A percentile compares a stretch with the other conserved stretches of the same genome.
Conservation (phyloP, 2,888 invertebrate species). For the Digitonthophagus gazella region DNA sequence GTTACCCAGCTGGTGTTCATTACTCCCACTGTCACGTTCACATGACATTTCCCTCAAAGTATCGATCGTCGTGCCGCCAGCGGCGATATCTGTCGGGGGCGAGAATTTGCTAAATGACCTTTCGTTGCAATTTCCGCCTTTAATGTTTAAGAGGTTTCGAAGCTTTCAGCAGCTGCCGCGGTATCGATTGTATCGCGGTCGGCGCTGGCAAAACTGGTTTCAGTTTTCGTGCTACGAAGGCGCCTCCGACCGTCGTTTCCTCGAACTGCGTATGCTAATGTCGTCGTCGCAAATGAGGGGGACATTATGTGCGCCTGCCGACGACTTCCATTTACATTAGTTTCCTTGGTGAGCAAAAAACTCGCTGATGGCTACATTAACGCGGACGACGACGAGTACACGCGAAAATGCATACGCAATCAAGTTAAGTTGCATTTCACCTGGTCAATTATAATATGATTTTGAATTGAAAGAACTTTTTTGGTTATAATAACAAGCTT, state of each 20-base stretch:
- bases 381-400: too few relatives aligned
- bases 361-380: not conserved
- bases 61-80: not conserved
- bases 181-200: conserved; percentile 13
- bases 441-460: too few relatives aligned
- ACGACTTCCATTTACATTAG: not conserved
- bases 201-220: not conserved
- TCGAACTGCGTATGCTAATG: not conserved
- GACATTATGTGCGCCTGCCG: not conserved
- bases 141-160: conserved; percentile 16
- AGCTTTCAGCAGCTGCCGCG: conserved; percentile 10
- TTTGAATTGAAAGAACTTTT: too few relatives aligned
- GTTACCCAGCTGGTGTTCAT: not conserved
- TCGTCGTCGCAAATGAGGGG: not conserved
- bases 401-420: too few relatives aligned
- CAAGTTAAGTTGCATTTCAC: too few relatives aligned
- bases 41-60: not conserved
- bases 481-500: too few relatives aligned
- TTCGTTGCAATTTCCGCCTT: conserved; percentile 14
- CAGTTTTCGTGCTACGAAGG: conserved; percentile 4
- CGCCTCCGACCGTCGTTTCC: not conserved
- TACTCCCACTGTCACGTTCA: not conserved
- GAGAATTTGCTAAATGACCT: conserved; percentile 18
- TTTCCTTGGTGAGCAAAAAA: not conserved
- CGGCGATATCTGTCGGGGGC: conserved; percentile 12